A percentile compares a stretch with the other conserved stretches of the same genome.
Conservation (phyloP, 2,113 vertebrate genomes). For the Apteryx mantelli region DNA sequence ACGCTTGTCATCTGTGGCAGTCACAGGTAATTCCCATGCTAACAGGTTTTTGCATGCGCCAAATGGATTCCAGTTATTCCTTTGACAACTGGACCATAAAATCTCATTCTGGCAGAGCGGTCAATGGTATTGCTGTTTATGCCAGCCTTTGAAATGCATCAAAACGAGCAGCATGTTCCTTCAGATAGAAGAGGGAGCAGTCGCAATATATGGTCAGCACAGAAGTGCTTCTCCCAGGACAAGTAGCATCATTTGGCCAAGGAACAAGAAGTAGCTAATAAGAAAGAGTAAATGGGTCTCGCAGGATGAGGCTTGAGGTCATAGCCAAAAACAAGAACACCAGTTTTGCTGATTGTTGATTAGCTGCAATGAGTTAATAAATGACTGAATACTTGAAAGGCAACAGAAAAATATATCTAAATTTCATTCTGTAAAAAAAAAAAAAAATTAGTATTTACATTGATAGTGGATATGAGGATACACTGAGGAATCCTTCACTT, state of each 20-base stretch:
- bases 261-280: conserved; percentile 4
- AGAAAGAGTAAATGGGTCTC: not conserved
- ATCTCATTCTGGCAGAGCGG: conserved; percentile 16
- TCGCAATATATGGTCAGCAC: not conserved
- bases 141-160: not conserved
- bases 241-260: not conserved
- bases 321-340: not conserved
- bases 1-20: not conserved
- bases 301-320: not conserved
- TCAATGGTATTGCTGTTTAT: not conserved
- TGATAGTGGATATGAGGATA: not conserved
- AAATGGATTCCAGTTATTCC: not conserved
- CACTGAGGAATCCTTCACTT: not conserved
- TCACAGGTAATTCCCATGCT: conserved; percentile 6
- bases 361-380: not conserved
- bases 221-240: not conserved
- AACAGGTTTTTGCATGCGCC: not conserved
- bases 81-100: conserved; percentile 8
- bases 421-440: not conserved
- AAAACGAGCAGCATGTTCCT: not conserved
- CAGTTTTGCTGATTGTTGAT: not conserved
- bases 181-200: not conserved
- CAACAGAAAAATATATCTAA: not conserved
- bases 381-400: not conserved
- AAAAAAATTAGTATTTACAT: not conserved